Percentiles rank a stretch among this genome's conserved stretches.
phyloP scores from a whole-genome alignment of 2,113 vertebrate species.

The Mohoua ochrocephala region DNA sequence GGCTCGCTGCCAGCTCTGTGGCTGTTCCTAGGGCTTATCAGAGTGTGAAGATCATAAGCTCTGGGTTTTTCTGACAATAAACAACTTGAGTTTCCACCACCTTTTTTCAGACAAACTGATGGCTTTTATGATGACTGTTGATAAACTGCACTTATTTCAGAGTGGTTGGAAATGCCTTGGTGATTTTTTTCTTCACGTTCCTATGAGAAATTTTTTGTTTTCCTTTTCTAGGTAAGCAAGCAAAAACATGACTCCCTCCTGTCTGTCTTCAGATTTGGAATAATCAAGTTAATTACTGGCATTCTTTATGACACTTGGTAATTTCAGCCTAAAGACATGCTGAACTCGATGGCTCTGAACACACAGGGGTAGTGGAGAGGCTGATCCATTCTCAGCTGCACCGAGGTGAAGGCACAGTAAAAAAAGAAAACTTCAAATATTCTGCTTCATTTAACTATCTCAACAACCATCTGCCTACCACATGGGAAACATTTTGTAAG shows the following conservation, averaged over 20 bases:
- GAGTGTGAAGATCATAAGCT: neutral
- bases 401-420: neutral
- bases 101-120: neutral
- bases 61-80: neutral
- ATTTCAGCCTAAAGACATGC: neutral
- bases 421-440: neutral
- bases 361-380: neutral
- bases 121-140: neutral
- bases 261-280: neutral
- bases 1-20: neutral
- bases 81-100: neutral
- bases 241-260: neutral
- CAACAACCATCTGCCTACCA: neutral
- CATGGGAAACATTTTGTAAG: neutral
- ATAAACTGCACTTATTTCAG: neutral
- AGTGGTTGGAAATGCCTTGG: neutral
- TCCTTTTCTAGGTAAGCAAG: neutral
- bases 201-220: neutral
- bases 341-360: neutral
- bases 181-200: neutral
- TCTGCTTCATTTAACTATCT: neutral
- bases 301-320: neutral
- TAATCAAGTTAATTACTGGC: conserved; percentile 1
- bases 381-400: neutral
- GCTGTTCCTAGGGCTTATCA: neutral